Evolutionary conservation across 2,113 vertebrate genomes (phyloP), one percentile per base, ranked within the genome.

Genomic region (Rana temporaria): DNA sequence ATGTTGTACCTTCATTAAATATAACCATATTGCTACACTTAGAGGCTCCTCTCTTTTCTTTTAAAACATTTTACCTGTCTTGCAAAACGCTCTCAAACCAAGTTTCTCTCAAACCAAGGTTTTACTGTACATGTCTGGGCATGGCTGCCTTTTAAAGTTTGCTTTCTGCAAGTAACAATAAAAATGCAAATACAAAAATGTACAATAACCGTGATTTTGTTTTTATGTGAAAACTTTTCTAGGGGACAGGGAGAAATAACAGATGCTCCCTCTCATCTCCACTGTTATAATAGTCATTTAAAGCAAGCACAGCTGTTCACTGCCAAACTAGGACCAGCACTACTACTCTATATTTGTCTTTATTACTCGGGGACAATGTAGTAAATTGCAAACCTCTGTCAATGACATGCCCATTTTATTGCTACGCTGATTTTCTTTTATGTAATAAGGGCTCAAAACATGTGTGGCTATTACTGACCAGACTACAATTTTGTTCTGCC

Each of bases 201-300:
- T 5, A 2, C 17, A 22, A 62, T 38, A 3, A 38, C 5, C 34
- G 12, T 38, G 1, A 38, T 11, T 16, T 59, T 57, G 4, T 19
- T 34, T 73, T 59, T 59, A 74, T 59, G 4, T 60, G n/a, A 1
- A 60, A 9, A 59, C 11, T 6, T 38, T 60, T 62, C 8, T 7
- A 75, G 60, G n/a, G 56, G 55, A 14, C 55, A 60, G 55, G 26
- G 57, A 60, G 71, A 6, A 59, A 20, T 30, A 74, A 34, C 71
- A 75, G 72, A 75, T 75, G 72, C 34, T 24, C 7, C 56, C 32
- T 75, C 12, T 62, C 56, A 75, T 15, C 38, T 62, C 18, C 32
- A 42, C 57, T 20, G 56, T 42, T 38, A 60, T n/a, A 62, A 60
- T 75, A 17, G 42, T 26, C 72, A 42, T 75, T 75, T 75, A 75